Evolutionary conservation across 2,113 vertebrate genomes (phyloP).

Genomic region (Gymnorhina tibicen): DNA sequence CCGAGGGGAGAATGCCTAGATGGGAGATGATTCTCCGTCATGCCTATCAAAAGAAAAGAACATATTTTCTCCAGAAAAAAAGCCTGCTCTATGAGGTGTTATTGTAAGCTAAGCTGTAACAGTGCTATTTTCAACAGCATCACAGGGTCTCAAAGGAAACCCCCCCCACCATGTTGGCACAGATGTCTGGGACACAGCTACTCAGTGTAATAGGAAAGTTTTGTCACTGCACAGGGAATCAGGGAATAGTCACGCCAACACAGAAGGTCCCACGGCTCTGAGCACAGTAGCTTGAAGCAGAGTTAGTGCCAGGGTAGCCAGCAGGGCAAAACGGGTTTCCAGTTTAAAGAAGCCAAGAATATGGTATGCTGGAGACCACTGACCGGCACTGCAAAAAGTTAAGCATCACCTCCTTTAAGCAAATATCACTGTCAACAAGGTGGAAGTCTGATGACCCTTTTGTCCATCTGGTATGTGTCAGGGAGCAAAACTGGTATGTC

Average conservation of each 20-base stretch:
- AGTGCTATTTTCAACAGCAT: not conserved
- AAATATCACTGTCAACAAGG: not conserved
- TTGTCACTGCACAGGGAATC: not conserved
- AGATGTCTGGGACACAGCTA: not conserved
- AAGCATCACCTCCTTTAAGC: not conserved
- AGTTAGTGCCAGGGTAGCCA: not conserved
- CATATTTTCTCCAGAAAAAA: not conserved
- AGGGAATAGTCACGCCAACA: not conserved
- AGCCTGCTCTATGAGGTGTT: not conserved
- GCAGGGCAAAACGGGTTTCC: not conserved
- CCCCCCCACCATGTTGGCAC: not conserved
- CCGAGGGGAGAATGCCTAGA: not conserved
- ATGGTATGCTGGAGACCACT: not conserved
- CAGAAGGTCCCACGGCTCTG: not conserved
- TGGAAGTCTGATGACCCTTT: not conserved
- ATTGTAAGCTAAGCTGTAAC: not conserved
- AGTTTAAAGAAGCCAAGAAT: not conserved
- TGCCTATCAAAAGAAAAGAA: not conserved
- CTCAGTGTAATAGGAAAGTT: not conserved
- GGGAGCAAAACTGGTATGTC: not conserved
- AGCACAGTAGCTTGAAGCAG: not conserved
- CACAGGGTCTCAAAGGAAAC: not conserved
- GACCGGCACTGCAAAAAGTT: not conserved
- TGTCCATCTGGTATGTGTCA: not conserved
- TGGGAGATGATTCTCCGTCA: not conserved